Percentiles rank a stretch among this genome's conserved stretches.
Evolutionary conservation across 2,113 vertebrate species (phyloP).

Genomic region (Turdus rufiventris): DNA sequence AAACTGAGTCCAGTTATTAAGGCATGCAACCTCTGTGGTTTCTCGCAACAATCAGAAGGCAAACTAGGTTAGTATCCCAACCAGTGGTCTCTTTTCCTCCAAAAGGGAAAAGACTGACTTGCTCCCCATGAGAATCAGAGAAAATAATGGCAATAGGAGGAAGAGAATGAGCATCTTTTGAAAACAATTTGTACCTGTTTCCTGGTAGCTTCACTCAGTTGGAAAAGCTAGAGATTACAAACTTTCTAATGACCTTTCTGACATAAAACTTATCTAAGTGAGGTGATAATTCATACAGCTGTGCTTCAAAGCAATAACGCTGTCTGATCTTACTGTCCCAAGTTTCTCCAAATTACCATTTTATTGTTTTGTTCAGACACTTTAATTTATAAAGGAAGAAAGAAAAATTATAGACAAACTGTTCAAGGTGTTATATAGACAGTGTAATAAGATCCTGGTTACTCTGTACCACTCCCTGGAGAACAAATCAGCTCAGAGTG

Average conservation of each 20-base stretch:
- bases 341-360: conserved; percentile 16
- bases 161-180: background rate
- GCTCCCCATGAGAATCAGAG: background rate
- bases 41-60: background rate
- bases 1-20: background rate
- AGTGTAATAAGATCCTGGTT: background rate
- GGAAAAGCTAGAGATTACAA: conserved; percentile 10
- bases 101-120: background rate
- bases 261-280: conserved; percentile 39
- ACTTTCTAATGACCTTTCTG: conserved; percentile 41
- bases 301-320: conserved; percentile 1
- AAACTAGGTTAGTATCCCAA: background rate
- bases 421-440: background rate
- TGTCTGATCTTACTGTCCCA: background rate
- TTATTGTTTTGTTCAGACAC: background rate
- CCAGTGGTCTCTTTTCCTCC: background rate
- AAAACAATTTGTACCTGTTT: conserved; percentile 7
- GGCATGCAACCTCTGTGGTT: background rate
- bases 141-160: background rate
- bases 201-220: background rate
- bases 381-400: background rate
- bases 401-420: background rate
- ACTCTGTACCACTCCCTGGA: background rate
- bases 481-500: background rate
- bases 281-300: conserved; percentile 14